Evolutionary conservation across 2,888 invertebrate species (phyloP), one percentile per base, ranked within the genome.

Genomic region (Hirtodrosophila duncani): DNA sequence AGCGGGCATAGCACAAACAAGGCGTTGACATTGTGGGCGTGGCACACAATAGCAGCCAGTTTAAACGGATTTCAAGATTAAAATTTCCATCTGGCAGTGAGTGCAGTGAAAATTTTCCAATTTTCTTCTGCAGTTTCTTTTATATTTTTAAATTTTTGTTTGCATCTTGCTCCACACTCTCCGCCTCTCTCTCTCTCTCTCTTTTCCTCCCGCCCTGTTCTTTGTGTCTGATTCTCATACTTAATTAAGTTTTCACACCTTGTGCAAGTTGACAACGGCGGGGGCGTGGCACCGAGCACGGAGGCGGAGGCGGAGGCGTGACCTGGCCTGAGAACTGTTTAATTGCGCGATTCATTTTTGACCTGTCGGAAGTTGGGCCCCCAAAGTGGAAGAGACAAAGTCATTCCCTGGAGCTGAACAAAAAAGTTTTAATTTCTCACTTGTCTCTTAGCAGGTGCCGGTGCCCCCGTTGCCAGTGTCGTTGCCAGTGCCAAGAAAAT

Each of bases 301-400:
- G 34, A 27, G 30, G 10, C 3, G 18, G 23, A 44, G 63, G 59
- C 59, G 59, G n/a, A n/a, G n/a, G n/a, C n/a, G n/a, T n/a, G n/a
- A 36, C 39, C 49, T 42, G 66, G 44, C 49, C 30, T 53, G 67
- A 61, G 70, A 58, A 51, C 64, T 63, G 69, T 67, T 81, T 81
- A 82, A 81, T 81, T 82, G 70, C 60, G 62, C 75, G 66, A 81
- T 82, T 79, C 79, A 79, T 72, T 79, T 82, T 75, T 82, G 69
- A 75, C 63, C 70, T 79, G 79, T 56, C 67, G 55, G 63, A 56
- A 57, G 61, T 69, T 46, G 46, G 31, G 46, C 51, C 27, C 13
- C 34, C 24, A 20, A 10, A 18, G 2, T 18, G 7, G n/a, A 20
- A 14, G 9, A 9, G 23, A n/a, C 16, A 14, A 9, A 50, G 18